Evolutionary conservation across 2,797 vertebrate species (phyloP).

Genomic region (Sebastes reedi): DNA sequence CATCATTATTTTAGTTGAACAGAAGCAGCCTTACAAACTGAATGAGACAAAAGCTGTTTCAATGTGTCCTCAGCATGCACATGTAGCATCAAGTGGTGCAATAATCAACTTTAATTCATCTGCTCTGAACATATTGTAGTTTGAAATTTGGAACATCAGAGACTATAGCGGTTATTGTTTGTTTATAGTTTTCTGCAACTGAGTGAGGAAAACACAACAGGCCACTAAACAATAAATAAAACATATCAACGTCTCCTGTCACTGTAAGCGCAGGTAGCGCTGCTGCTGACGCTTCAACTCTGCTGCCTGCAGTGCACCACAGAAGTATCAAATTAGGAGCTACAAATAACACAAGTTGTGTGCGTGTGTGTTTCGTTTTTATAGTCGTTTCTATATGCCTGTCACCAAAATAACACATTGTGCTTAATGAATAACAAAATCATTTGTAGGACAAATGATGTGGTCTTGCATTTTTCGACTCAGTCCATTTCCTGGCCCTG

Average conservation of each 20-base stretch:
- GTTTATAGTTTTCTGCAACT: not conserved
- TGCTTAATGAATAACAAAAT: not conserved
- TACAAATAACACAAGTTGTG: constrained; percentile 21
- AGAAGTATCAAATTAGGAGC: constrained; percentile 40
- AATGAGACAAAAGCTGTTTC: not conserved
- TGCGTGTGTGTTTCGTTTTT: not conserved
- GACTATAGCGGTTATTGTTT: not conserved
- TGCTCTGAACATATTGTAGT: not conserved
- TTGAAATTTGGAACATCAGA: not conserved
- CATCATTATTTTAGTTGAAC: not conserved
- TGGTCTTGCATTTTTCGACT: not conserved
- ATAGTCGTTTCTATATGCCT: not conserved
- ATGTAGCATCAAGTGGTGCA: not conserved
- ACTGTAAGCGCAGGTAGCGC: constrained; percentile 14
- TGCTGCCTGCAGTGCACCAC: constrained; percentile 39
- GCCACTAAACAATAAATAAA: constrained; percentile 41
- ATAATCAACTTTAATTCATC: not conserved
- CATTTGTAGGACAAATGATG: constrained; percentile 7
- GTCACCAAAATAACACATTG: not conserved
- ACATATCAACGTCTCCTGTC: constrained; percentile 31
- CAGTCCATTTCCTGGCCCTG: constrained; percentile 29
- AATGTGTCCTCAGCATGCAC: not conserved
- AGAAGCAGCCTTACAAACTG: not conserved
- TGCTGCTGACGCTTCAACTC: constrained; percentile 51
- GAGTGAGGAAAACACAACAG: constrained; percentile 8